Percentiles rank a stretch among this genome's conserved stretches.
These are phyloP conservation scores for Pteronotus mesoamericanus DNA, from an alignment of 2,797 vertebrate genomes.

Conservation along the genomic window DNA sequence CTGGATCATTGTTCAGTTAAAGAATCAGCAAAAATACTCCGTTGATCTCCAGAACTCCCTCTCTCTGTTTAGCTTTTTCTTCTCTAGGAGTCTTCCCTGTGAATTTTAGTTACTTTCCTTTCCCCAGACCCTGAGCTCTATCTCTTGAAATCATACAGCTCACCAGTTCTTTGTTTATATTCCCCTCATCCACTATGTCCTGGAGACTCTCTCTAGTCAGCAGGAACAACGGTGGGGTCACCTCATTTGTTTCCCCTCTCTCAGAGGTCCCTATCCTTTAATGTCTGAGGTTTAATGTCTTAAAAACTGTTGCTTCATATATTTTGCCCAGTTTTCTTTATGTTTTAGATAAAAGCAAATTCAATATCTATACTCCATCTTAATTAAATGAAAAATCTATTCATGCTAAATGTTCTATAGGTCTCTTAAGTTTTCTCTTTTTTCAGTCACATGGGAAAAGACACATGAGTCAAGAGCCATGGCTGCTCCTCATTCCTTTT, in stretches of 20 bases:
- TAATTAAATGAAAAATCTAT: not conserved
- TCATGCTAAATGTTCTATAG: not conserved
- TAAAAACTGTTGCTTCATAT: not conserved
- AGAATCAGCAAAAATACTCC: not conserved
- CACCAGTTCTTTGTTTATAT: not conserved
- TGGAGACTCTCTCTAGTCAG: not conserved
- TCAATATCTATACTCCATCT: not conserved
- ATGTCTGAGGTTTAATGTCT: not conserved
- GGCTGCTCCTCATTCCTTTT: not conserved
- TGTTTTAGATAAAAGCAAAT: not conserved
- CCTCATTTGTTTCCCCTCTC: not conserved
- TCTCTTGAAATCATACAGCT: not conserved
- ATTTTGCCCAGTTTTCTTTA: not conserved
- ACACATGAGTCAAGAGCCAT: not conserved
- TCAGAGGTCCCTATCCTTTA: not conserved
- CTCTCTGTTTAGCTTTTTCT: not conserved
- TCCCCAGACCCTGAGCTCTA: not conserved
- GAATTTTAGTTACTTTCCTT: not conserved
- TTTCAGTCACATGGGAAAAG: not conserved
- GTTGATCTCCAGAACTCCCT: not conserved
- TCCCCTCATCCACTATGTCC: rapidly evolving
- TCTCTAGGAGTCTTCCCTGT: not conserved
- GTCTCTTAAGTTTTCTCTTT: not conserved
- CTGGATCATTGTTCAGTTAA: not conserved
- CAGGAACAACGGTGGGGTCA: not conserved